Evolutionary conservation across 2,888 invertebrate genomes (phyloP).

Genomic region (Allacma fusca): DNA sequence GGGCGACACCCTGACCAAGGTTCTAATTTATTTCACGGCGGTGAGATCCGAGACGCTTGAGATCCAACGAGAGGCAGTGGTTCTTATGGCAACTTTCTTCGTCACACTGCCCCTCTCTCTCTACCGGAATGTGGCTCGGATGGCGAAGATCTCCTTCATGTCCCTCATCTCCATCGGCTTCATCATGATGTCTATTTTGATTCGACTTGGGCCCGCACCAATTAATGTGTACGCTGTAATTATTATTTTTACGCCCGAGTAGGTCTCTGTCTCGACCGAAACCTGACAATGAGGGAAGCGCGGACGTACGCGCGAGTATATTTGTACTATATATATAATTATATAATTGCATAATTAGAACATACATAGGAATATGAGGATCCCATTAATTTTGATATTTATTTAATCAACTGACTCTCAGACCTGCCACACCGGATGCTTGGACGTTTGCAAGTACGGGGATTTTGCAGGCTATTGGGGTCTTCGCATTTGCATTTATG

Average conservation of each 20-base stretch:
- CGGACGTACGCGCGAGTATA: no score
- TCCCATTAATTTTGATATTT: no score
- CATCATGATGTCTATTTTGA: slow-evolving; percentile 73
- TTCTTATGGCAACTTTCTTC: slow-evolving; percentile 75
- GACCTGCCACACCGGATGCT: slow-evolving; percentile 72
- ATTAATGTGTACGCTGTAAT: slow-evolving; percentile 69
- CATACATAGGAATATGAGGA: no score
- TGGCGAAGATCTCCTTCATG: slow-evolving; percentile 75
- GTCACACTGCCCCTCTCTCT: slow-evolving; percentile 81
- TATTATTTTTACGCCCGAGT: no score
- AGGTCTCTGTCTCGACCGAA: no score
- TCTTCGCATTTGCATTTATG: slow-evolving; percentile 91
- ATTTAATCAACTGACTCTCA: no score
- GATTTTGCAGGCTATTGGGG: slow-evolving; percentile 80
- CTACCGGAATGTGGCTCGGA: slow-evolving; percentile 76
- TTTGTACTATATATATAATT: no score
- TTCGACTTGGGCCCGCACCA: slow-evolving; percentile 70
- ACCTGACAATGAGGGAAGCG: no score
- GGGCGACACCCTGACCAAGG: slow-evolving; percentile 84
- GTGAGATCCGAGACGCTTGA: slow-evolving; percentile 69
- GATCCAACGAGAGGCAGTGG: slow-evolving; percentile 73
- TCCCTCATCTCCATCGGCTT: slow-evolving; percentile 77
- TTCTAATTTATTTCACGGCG: slow-evolving; percentile 75
- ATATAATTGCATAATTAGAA: no score
- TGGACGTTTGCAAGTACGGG: slow-evolving; percentile 78